phyloP scores from a whole-genome alignment of 2,113 vertebrate species.

The Megaceryle maxima region DNA sequence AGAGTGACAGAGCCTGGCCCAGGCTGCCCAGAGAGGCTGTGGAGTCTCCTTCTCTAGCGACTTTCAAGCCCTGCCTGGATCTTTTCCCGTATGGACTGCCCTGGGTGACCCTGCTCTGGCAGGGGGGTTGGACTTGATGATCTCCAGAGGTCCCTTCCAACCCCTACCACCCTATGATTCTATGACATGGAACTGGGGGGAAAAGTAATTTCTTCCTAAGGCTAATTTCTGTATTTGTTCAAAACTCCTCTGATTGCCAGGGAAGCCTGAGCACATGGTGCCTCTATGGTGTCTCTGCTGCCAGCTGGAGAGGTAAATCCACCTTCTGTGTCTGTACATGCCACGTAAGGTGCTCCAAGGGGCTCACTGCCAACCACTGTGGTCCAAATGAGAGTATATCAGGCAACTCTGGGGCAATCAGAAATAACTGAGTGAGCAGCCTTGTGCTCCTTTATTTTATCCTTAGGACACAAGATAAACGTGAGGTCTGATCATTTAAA shows the following conservation, averaged over 20 bases:
- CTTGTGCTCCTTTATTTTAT: background rate
- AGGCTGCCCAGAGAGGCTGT: too few relatives aligned
- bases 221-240: background rate
- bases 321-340: accelerated
- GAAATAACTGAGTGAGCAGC: background rate
- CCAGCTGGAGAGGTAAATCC: background rate
- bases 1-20: too few relatives aligned
- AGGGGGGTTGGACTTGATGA: too few relatives aligned
- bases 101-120: too few relatives aligned
- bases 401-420: background rate
- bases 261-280: background rate
- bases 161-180: too few relatives aligned
- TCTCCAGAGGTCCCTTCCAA: too few relatives aligned
- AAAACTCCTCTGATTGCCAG: background rate
- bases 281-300: background rate
- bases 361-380: accelerated
- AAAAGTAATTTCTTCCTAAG: background rate
- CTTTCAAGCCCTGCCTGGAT: too few relatives aligned
- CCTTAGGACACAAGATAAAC: background rate
- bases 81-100: too few relatives aligned
- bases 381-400: background rate
- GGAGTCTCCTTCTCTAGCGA: too few relatives aligned
- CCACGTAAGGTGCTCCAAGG: accelerated
- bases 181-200: background rate
- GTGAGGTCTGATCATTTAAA: background rate